These are phyloP conservation scores for Dendrolimus punctatus DNA, from an alignment of 1,140 invertebrate species.

Conservation along the genomic window DNA sequence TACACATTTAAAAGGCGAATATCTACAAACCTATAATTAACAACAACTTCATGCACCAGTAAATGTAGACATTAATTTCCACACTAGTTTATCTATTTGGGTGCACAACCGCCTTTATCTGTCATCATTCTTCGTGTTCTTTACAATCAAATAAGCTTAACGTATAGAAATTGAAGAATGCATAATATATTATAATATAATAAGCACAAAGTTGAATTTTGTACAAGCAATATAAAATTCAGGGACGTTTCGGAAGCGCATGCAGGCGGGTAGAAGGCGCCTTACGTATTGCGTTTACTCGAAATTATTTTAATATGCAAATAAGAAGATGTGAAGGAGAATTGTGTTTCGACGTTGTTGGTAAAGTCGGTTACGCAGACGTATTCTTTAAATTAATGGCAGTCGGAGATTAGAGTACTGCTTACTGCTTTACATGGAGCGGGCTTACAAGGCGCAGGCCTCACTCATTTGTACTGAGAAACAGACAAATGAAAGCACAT, in stretches of 20 bases:
- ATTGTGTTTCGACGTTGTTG: constrained; percentile 64
- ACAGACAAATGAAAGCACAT: constrained; percentile 71
- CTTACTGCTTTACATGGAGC: constrained; percentile 69
- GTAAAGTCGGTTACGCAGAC: constrained; percentile 60
- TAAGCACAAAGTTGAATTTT: constrained; percentile 38
- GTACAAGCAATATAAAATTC: constrained; percentile 8
- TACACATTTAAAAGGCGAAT: constrained; percentile 60
- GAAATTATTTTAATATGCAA: constrained; percentile 72
- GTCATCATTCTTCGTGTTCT: constrained; percentile 49
- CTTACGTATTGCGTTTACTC: constrained; percentile 64
- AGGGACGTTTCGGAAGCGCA: constrained; percentile 22
- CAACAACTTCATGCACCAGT: constrained; percentile 69
- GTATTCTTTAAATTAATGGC: constrained; percentile 71
- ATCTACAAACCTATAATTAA: constrained; percentile 68
- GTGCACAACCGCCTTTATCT: constrained; percentile 68
- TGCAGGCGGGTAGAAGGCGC: constrained; percentile 34
- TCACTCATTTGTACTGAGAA: constrained; percentile 62
- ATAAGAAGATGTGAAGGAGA: constrained; percentile 69
- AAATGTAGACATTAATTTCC: constrained; percentile 71
- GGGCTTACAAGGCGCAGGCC: constrained; percentile 44
- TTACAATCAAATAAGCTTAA: not conserved
- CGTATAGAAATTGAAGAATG: constrained; percentile 1
- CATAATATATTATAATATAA: constrained; percentile 25
- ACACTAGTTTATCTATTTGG: constrained; percentile 71
- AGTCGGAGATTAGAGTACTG: constrained; percentile 65